Evolutionary conservation across 2,888 invertebrate genomes (phyloP).

Genomic region (Incurvaria masculella): DNA sequence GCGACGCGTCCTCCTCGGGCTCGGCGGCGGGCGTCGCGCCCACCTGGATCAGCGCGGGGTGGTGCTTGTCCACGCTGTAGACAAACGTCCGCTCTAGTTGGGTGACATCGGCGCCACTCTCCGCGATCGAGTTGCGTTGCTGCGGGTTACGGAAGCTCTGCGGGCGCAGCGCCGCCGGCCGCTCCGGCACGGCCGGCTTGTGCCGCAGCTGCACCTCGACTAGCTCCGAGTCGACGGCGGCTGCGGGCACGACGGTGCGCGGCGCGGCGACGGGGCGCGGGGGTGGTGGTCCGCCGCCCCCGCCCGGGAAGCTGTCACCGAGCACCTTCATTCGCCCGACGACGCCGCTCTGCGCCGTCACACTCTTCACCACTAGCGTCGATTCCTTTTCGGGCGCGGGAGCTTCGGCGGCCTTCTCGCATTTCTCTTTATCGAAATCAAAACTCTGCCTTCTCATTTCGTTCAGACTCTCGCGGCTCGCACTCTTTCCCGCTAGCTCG

Average conservation of each 20-base stretch:
- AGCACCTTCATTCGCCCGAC: constrained; percentile 43
- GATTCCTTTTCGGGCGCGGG: constrained; percentile 23
- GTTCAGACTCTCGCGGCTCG: constrained; percentile 40
- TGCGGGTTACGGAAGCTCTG: constrained; percentile 48
- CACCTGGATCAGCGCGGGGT: constrained; percentile 66
- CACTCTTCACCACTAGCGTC: constrained; percentile 34
- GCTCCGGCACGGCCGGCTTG: constrained; percentile 80
- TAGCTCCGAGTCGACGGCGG: constrained; percentile 25
- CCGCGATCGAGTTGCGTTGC: constrained; percentile 27
- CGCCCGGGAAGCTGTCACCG: constrained; percentile 31
- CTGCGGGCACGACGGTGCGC: constrained; percentile 32
- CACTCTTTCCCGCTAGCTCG: constrained; percentile 35
- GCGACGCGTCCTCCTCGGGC: constrained; percentile 26
- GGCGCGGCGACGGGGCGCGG: constrained; percentile 49
- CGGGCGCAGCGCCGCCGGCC: constrained; percentile 67
- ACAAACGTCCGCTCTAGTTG: constrained; percentile 66
- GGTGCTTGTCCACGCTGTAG: constrained; percentile 72
- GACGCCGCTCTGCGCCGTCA: constrained; percentile 44
- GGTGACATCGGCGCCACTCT: constrained; percentile 31
- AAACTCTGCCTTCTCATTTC: constrained; percentile 53
- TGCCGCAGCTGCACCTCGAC: constrained; percentile 54
- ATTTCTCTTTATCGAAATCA: constrained; percentile 51
- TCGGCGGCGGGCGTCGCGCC: constrained; percentile 22
- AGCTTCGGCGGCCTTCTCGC: constrained; percentile 26
- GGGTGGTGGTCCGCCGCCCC: constrained; percentile 30